These are phyloP conservation scores for Meteorus cinctellus DNA, from an alignment of 2,888 invertebrate species.

Conservation along the genomic window DNA sequence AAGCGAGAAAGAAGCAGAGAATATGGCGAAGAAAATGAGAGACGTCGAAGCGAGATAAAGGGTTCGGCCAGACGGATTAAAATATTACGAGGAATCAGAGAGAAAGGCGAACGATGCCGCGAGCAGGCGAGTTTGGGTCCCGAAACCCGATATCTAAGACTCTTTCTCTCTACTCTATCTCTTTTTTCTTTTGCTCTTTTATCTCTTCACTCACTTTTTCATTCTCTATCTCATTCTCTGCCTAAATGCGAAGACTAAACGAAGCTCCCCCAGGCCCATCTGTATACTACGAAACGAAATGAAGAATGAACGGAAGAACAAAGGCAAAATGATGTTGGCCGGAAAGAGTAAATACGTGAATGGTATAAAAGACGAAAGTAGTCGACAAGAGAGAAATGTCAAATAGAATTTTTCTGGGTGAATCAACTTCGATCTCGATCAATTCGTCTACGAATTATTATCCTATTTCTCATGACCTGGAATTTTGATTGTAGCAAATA, in stretches of 20 bases:
- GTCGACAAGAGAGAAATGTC: constrained; percentile 33
- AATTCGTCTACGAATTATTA: constrained; percentile 58
- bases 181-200: constrained; percentile 31
- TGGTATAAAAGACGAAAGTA: constrained; percentile 35
- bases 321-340: constrained; percentile 46
- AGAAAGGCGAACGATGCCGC: constrained; percentile 57
- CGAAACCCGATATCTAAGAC: constrained; percentile 68
- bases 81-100: constrained; percentile 67
- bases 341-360: constrained; percentile 44
- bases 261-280: constrained; percentile 34
- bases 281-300: constrained; percentile 33
- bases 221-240: neutral
- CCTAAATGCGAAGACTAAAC: constrained; percentile 30
- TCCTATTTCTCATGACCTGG: constrained; percentile 54
- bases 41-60: constrained; percentile 58
- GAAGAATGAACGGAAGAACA: constrained; percentile 46
- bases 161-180: constrained; percentile 54
- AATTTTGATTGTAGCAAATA: constrained; percentile 27
- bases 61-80: constrained; percentile 68
- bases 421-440: constrained; percentile 58
- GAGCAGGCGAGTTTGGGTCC: constrained; percentile 48
- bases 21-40: constrained; percentile 37
- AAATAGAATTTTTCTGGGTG: constrained; percentile 61
- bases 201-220: constrained; percentile 41
- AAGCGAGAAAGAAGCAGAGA: constrained; percentile 20